Base-by-base conservation (phyloP, 1,140 invertebrate genomes). In the Cotesia chilonis region DNA sequence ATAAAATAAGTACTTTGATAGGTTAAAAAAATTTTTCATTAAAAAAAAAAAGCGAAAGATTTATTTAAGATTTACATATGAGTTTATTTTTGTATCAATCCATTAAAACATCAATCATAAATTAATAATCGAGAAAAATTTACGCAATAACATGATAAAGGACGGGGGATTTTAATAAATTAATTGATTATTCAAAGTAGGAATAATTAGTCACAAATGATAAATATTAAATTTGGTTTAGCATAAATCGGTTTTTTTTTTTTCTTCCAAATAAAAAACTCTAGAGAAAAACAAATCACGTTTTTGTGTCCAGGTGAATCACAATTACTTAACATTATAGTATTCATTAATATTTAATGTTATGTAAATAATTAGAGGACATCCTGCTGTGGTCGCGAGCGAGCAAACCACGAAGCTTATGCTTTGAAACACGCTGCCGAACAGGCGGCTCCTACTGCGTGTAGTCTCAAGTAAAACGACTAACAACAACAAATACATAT, bases 331-430 rank as follows among this genome's bases (percentile, higher is more conserved):
- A 72, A 75, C 71, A 70, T 75, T 70, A 71, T 75, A 47, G 64
- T 28, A 68, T 75, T 72, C 74, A 75, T 75, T 75, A 75, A 73
- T 75, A 75, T 75, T 75, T 73, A 73, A 75, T 70, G 64, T 70
- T 73, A 75, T 75, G 71, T 73, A 71, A 75, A 75, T 75, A 72
- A 75, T 72, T 72, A 70, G 71, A 72, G 68, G 61, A 51, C 55
- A 54, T 60, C 70, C 70, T 54, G 63, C 70, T 72, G 70, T 72
- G 70, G 70, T 72, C 64, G 70, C 64, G 68, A 69, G 70, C 61
- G 47, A 57, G 63, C 70, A 64, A 47, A 47, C 55, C 55, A 69
- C 55, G 68, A 38, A 69, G 36, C 68, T 55, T 67, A 67, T 67
- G 70, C 54, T 54, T 51, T 47, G 65, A 71, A 54, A 52, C 70